Evolutionary conservation across 2,888 invertebrate species (phyloP), one percentile per base, ranked within the genome.

Genomic region (Adineta ricciae): DNA sequence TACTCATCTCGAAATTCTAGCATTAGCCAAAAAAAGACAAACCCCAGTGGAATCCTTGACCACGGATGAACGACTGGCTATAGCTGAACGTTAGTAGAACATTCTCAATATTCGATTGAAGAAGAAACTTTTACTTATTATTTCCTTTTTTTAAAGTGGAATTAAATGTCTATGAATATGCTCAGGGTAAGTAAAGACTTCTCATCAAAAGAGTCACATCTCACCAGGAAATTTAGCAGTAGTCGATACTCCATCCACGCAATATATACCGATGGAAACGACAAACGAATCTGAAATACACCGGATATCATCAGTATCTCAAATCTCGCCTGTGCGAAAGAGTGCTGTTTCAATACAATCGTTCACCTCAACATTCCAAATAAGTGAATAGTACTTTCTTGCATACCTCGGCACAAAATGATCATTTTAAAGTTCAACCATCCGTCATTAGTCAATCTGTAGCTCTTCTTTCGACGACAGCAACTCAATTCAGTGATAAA

Each of bases 111-210:
- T n/a, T n/a, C n/a, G n/a, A n/a, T n/a, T n/a, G n/a, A n/a, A n/a
- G n/a, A n/a, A n/a, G n/a, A n/a, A n/a, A n/a, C n/a, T n/a, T n/a
- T n/a, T n/a, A n/a, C n/a, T n/a, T n/a, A n/a, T n/a, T n/a, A n/a
- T n/a, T n/a, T n/a, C n/a, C n/a, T n/a, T 16, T 78, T 78, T 24
- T 78, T n/a, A n/a, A n/a, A 78, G 78, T 78, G 24, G 78, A 78
- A 41, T 36, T 78, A 24, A 78, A 78, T 14, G 78, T 78, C n/a
- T 78, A 78, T 11, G 78, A 38, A 41, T 78, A 78, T 78, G 24
- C 7, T 24, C 21, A 78, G n/a, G n/a, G 78, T 78, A 78, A 41
- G 14, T 9, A n/a, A 4, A 19, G 11, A 21, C 7, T 5, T 64
- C 16, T 32, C 32, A 4, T 64, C 19, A 5, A 1, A 5, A 14